Evolutionary conservation across 1,140 invertebrate species (phyloP), one percentile per base, ranked within the genome.

Genomic region (Drosophila persimilis): DNA sequence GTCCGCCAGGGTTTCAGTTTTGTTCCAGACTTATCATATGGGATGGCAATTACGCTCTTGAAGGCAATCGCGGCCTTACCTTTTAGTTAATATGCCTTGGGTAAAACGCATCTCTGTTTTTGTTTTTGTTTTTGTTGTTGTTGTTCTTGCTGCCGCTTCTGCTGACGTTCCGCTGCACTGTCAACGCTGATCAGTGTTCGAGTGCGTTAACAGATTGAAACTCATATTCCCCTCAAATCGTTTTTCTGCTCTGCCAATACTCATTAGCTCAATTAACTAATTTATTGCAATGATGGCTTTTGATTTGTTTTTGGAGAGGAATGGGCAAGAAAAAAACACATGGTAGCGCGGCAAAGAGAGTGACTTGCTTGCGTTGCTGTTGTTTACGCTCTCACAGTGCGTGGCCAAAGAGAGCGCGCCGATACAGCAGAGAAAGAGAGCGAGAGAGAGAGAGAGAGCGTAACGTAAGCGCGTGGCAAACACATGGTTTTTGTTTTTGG

Each of bases 401-500:
- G 5, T 22, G 39, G 4, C 39, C 9, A 17, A 56, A 56, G 29
- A 39, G 52, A 41, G 57, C 13, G 44, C 44, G 20, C 17, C 43
- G 22, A 50, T 29, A 70, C 44, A 24, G 17, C 51, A 69, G 50
- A 45, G 43, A 48, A 50, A 26, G 22, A 26, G 47, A 66, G 51
- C 22, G 15, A 26, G 60, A 73, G 60, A 69, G 47, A 66, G 51
- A 26, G 15, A 26, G 60, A 73, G 60, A 69, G 72, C 31, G 72
- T 22, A 51, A 46, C 29, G 50, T 47, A 74, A 86, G 83, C 81
- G 81, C 81, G 81, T 86, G 81, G 77, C 81, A 86, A 86, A 86
- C 81, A 86, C 81, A 86, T 86, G 81, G 81, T 86, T 86, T 85
- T 86, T 86, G 81, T 86, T 86, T 86, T 86, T 86, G 83, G 70